Conservation (phyloP, 2,888 invertebrate species). For the Tetragnatha montana region DNA sequence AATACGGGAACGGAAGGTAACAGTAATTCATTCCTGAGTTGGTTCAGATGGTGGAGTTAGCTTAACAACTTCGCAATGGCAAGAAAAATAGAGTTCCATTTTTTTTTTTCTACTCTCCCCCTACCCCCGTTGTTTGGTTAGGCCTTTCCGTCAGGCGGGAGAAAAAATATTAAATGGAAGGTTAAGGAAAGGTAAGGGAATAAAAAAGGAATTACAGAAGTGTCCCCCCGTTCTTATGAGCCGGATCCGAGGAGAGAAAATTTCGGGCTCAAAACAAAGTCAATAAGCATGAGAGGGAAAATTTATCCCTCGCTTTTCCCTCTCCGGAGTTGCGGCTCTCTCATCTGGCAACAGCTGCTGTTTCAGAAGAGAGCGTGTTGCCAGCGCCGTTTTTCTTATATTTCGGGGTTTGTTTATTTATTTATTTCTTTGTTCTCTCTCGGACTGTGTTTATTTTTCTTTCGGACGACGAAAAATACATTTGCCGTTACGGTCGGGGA, state of each 20-base stretch:
- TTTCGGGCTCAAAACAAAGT: constrained; percentile 24
- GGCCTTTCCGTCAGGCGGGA: not conserved
- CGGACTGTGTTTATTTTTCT: constrained; percentile 20
- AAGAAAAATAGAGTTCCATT: constrained; percentile 15
- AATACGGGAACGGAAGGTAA: not conserved
- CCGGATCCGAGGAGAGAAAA: constrained; percentile 19
- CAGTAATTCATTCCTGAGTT: constrained; percentile 29
- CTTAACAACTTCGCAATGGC: constrained; percentile 14
- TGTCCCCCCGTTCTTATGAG: constrained; percentile 18
- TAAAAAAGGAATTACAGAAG: constrained; percentile 36
- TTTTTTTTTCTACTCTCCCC: not conserved
- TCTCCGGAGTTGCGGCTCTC: constrained; percentile 15
- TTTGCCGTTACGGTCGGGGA: constrained; percentile 18
- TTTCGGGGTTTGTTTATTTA: not conserved
- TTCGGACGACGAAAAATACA: constrained; percentile 17
- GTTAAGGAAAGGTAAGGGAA: constrained; percentile 33
- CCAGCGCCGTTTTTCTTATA: not conserved
- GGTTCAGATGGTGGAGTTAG: constrained; percentile 17
- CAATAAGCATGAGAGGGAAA: constrained; percentile 30
- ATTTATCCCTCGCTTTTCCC: constrained; percentile 22
- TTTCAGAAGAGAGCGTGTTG: constrained; percentile 12
- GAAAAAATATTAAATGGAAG: constrained; percentile 38
- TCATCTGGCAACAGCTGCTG: constrained; percentile 47
- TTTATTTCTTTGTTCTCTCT: constrained; percentile 2
- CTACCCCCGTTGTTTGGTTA: not conserved